Base-by-base conservation (phyloP, 1,140 invertebrate species). In the Drosophila sucinea region DNA sequence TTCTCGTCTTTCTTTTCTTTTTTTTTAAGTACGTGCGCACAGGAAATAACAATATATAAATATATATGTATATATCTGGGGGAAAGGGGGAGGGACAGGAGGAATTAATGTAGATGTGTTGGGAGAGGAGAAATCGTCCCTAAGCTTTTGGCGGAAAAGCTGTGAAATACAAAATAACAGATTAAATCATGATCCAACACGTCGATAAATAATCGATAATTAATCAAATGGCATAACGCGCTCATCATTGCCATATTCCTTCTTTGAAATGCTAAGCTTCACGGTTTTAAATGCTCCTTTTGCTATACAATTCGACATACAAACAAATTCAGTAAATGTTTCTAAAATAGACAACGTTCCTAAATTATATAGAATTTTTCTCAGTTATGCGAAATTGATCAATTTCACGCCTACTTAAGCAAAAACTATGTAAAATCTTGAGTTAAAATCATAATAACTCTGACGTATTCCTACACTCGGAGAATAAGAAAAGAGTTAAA, bases 41-140 rank as follows among this genome's bases (percentile, higher is more conserved):
- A 83, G 80, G 77, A 83, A 79, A 89, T 87, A 87, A 87, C 83
- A 87, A 80, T 87, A 89, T 70, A 77, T 80, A 67, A 72, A 63
- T 72, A 72, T 77, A 47, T 62, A 65, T 62, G 29, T 44, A 32
- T 62, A 54, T 67, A 70, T 66, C 61, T 51, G 56, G 32, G 32
- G 32, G 32, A 10, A 8, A 23, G 6, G 33, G 56, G 5, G 6
- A 32, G 32, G 56, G 32, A 23, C 23, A 57, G 17, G 3, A 62
- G 38, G 60, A 30, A 4, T 33, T 30, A 30, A 44, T 30, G 32
- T 58, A 41, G 23, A 30, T 33, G 11, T 44, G n/a, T 33, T 3
- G 44, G 44, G 44, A 51, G 44, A 27, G 44, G 44, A 51, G 44
- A 51, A 47, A 51, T 51, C 44, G 44, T 47, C 44, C 44, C 44